These are phyloP conservation scores for Dryas iulia DNA, from an alignment of 1,140 invertebrate genomes.

Conservation along the genomic window DNA sequence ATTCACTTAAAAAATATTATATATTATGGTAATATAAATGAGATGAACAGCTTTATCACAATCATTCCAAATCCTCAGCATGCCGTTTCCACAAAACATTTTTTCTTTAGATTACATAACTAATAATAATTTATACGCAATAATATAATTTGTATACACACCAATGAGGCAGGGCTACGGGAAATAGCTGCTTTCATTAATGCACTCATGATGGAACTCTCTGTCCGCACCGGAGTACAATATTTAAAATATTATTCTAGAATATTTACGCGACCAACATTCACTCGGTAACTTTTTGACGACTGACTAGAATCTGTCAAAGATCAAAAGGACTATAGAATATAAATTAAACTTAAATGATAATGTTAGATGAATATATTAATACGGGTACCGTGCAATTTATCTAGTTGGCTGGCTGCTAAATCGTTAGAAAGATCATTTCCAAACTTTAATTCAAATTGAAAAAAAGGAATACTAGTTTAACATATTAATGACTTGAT, in stretches of 20 bases:
- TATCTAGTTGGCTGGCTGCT: no score
- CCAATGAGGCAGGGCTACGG: conserved; percentile 66
- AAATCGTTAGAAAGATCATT: no score
- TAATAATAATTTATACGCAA: conserved; percentile 44
- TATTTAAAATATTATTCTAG: conserved; percentile 41
- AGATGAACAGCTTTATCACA: background rate
- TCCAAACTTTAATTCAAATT: no score
- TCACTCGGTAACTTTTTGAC: conserved; percentile 30
- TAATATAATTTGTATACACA: conserved; percentile 42
- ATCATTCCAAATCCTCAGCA: background rate
- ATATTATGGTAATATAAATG: background rate
- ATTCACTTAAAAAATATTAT: background rate
- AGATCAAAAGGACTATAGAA: background rate
- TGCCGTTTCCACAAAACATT: conserved; percentile 44
- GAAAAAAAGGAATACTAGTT: no score
- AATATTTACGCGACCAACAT: conserved; percentile 48
- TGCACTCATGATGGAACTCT: conserved; percentile 79
- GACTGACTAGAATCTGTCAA: conserved; percentile 20
- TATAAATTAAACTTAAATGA: background rate
- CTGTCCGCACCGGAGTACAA: conserved; percentile 75
- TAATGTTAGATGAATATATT: no score
- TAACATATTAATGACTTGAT: no score
- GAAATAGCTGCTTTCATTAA: conserved; percentile 69
- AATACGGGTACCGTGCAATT: no score
- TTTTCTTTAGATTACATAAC: conserved; percentile 68